Base-by-base conservation (phyloP, 2,888 invertebrate species). In the Dasysyrphus tricinctus region DNA sequence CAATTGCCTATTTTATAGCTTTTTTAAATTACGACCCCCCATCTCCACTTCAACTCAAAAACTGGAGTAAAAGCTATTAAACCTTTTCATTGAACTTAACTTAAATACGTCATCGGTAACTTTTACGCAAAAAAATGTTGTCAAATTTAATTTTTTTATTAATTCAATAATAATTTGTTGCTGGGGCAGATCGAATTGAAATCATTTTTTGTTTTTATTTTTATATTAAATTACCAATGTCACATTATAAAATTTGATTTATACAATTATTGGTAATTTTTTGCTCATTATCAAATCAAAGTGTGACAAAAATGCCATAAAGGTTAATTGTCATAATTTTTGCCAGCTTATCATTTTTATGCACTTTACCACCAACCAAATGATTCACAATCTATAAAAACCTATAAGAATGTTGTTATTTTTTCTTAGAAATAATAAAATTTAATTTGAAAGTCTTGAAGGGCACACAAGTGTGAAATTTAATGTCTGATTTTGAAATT, bases 181-280 rank as follows among this genome's bases (percentile, higher is more conserved):
- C 39, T 69, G 69, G 24, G 51, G 24, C 11, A 16, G n/a, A 34
- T 32, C 12, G 4, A 65, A 29, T 65, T 16, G 16, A 54, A n/a
- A 39, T 24, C 4, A 51, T 42, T 44, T 9, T 29, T 47, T 34
- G 7, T 39, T 59, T 19, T 19, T 16, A 47, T n/a, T n/a, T n/a
- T n/a, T n/a, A n/a, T n/a, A n/a, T n/a, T n/a, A n/a, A n/a, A n/a
- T 47, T 3, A 47, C 47, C 6, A 8, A 67, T 49, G 67, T 32
- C 65, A 37, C 19, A 47, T 69, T 69, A 69, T 2, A 69, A 49
- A 51, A 54, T 69, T 51, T 69, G 69, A 69, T 69, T 51, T 69
- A 54, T 69, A 37, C 5, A 42, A 19, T 47, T 54, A 51, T 51
- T 54, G 51, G 69, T 24, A 69, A 69, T 69, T 54, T 69, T 9